Percentiles rank a stretch among this genome's conserved stretches.
Conservation (phyloP, 2,888 invertebrate species). For the Euphydryas editha region DNA sequence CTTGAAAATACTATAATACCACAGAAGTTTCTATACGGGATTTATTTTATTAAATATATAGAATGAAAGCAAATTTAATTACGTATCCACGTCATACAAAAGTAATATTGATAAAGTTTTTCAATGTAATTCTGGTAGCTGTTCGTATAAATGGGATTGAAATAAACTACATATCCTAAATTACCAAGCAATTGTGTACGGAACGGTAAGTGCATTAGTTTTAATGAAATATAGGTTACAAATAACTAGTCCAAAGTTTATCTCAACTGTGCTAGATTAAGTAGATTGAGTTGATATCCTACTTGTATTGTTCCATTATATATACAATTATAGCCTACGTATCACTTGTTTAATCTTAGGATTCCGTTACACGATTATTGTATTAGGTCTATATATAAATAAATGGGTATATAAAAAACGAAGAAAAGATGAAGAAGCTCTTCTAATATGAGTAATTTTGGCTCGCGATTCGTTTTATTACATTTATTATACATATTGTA, state of each 20-base stretch:
- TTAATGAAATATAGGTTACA: conserved; percentile 4
- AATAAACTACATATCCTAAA: background rate
- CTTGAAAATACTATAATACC: too few relatives aligned
- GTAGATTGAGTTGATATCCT: background rate
- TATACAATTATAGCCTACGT: background rate
- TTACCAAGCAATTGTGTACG: background rate
- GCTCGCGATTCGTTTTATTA: too few relatives aligned
- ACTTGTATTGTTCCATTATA: background rate
- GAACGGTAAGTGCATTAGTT: conserved; percentile 15
- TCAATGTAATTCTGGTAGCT: background rate
- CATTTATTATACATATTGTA: too few relatives aligned
- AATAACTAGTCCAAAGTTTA: conserved; percentile 9
- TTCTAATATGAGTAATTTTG: too few relatives aligned
- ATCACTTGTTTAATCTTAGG: too few relatives aligned
- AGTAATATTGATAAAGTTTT: conserved; percentile 1
- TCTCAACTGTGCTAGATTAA: background rate
- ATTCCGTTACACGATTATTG: too few relatives aligned
- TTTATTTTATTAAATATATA: too few relatives aligned
- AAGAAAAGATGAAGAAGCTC: too few relatives aligned
- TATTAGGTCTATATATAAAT: too few relatives aligned
- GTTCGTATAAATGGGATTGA: background rate
- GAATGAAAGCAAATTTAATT: too few relatives aligned
- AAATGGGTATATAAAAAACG: too few relatives aligned
- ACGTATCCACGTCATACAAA: background rate
- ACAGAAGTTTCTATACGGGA: too few relatives aligned